Base-by-base conservation (phyloP, 2,888 invertebrate genomes). In the Drosophila anomelani region DNA sequence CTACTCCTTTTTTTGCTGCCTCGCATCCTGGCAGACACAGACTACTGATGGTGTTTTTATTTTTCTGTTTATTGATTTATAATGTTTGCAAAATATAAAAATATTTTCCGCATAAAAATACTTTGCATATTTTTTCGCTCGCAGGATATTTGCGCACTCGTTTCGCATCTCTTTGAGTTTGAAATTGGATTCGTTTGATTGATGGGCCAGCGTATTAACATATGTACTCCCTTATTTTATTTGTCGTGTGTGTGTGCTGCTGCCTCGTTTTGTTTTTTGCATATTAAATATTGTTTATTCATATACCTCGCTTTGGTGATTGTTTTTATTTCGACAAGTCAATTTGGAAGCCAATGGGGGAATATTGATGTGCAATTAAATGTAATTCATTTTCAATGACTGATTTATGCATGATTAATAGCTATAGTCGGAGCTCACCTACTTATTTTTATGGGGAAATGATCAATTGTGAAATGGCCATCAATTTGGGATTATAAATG, bases 111-210 rank as follows among this genome's bases (percentile, higher is more conserved):
- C 29, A 60, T 66, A 63, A 71, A 82, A 81, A 77, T 80, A 62
- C 81, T 77, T 80, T 73, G 64, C 71, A 78, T 85, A 83, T 79
- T 82, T 78, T 59, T 59, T 60, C 51, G 53, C 70, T 55, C 53
- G 41, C 41, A 39, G n/a, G 13, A 41, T 68, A n/a, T 54, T 20
- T 57, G 53, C 46, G n/a, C 36, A 26, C 47, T 77, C 26, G 59
- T 49, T 77, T 62, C 75, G 67, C 20, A 29, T 71, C 20, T 41
- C 58, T 79, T 69, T 77, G 75, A 75, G 64, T 55, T 55, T 76
- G 49, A 66, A 83, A 83, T 83, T 81, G 73, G 73, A 79, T 78
- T 85, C 51, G 38, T 62, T 85, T 83, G 83, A 85, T 83, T 83
- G 83, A 83, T 79, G 73, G 78, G 32, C 66, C 56, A 9, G 56